Conservation (phyloP, 92 coral and sea anemone species). For the Diadumene lineata region DNA sequence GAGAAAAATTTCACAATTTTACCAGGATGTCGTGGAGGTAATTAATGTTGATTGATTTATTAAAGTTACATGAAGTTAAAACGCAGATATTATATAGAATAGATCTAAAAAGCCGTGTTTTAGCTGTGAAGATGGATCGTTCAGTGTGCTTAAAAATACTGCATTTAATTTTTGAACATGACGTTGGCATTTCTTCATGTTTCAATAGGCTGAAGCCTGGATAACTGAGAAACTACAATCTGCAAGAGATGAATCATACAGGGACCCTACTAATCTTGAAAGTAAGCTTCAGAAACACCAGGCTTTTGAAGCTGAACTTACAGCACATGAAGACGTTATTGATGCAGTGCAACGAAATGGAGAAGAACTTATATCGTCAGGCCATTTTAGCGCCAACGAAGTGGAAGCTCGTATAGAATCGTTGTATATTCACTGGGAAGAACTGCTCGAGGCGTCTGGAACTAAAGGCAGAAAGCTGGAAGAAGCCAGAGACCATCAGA, state of each 20-base stretch:
- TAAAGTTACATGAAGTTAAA: too few species aligned
- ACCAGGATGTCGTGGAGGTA: constrained; percentile 95
- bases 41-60: too few species aligned
- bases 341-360: constrained; percentile 78
- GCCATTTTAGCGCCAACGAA: constrained; percentile 82
- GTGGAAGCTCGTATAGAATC: constrained; percentile 87
- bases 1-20: constrained; percentile 83
- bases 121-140: too few species aligned
- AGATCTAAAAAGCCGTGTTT: too few species aligned
- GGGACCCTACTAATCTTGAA: constrained; percentile 91
- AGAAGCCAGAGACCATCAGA: constrained; percentile 91
- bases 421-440: constrained; percentile 88
- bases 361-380: constrained; percentile 78
- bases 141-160: too few species aligned
- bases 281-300: constrained; percentile 88
- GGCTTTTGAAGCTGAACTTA: constrained; percentile 90
- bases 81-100: too few species aligned
- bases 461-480: constrained; percentile 78
- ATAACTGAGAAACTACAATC: constrained; percentile 93
- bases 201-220: constrained; percentile 80
- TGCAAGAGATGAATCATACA: constrained; percentile 85
- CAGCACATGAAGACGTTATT: constrained; percentile 83
- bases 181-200: background rate
- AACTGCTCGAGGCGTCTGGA: constrained; percentile 82
- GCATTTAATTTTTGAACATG: background rate